Evolutionary conservation across 2,888 invertebrate genomes (phyloP), one percentile per base, ranked within the genome.

Genomic region (Agrotis ipsilon): DNA sequence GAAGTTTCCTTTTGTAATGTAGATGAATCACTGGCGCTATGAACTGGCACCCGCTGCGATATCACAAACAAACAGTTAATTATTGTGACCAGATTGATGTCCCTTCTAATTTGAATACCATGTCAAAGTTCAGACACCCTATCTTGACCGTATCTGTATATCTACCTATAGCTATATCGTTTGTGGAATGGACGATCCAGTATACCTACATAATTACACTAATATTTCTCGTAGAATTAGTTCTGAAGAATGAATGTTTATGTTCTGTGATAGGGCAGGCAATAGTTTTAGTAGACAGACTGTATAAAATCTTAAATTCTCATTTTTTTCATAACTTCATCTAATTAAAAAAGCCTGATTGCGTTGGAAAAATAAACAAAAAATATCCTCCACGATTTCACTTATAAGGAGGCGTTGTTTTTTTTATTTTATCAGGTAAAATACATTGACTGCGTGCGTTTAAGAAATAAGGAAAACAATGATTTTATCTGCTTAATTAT

Each of bases 1-100:
- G 72, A 82, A 82, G 79, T 81, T 84, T 72, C 75, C 80, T 81
- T 81, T 78, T 78, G 74, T 81, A 69, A 84, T 74, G 72, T 78
- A 73, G 75, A 85, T 85, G 83, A 83, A 85, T 86, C 66, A 76
- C 57, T 61, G 72, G 58, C 65, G 49, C 59, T 62, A 64, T 68
- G 61, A 76, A 68, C 75, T 74, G 75, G 74, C 65, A 81, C 76
- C 74, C 81, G 65, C 73, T 55, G 68, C 73, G 73, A 80, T 69
- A 76, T 80, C 73, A 80, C 72, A 64, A 66, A 64, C 68, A 61
- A 75, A 63, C 72, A 69, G 63, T 77, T 72, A 68, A 73, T 80
- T 73, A 73, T 69, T 73, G 68, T 73, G 77, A 76, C 72, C 66
- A 72, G 61, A 72, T 69, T 77, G 68, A 79, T 60, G 59, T 67